A percentile compares a stretch with the other conserved stretches of the same genome.
These are phyloP conservation scores for Acanthopleura granulata DNA, from an alignment of 2,888 invertebrate genomes.

Conservation along the genomic window DNA sequence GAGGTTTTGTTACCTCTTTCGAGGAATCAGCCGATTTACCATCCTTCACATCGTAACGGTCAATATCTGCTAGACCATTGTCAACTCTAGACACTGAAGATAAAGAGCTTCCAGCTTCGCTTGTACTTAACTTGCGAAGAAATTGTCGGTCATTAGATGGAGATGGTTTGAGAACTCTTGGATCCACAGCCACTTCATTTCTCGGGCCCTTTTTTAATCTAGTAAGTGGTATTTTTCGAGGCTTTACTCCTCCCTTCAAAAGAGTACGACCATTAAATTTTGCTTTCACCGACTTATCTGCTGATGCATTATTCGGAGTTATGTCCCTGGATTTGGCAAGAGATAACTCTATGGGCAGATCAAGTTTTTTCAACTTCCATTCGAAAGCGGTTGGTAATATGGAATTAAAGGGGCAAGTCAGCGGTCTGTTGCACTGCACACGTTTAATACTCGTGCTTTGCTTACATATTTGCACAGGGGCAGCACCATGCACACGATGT, in stretches of 20 bases:
- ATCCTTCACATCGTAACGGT: not conserved
- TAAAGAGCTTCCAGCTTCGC: not conserved
- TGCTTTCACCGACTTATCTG: not conserved
- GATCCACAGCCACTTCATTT: not conserved
- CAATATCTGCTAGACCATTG: not conserved
- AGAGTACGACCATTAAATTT: not conserved
- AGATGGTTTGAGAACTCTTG: not conserved
- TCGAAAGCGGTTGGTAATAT: not conserved
- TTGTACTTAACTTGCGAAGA: not conserved
- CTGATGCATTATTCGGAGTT: not conserved
- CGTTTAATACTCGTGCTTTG: not conserved
- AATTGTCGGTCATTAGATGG: not conserved
- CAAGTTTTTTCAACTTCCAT: conserved; percentile 1
- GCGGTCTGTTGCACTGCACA: not conserved
- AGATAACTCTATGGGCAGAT: not conserved
- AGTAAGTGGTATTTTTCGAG: not conserved
- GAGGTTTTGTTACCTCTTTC: too few species aligned
- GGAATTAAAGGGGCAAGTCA: conserved; percentile 4
- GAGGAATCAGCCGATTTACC: not conserved
- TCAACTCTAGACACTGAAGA: not conserved
- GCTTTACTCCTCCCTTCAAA: not conserved
- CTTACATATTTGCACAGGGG: too few species aligned
- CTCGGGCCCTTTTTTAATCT: not conserved
- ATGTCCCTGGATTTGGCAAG: too few species aligned
- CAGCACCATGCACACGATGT: too few species aligned